These are phyloP conservation scores for Caenorhabditis zanzibari DNA, from an alignment of 2,888 invertebrate genomes.

Conservation along the genomic window DNA sequence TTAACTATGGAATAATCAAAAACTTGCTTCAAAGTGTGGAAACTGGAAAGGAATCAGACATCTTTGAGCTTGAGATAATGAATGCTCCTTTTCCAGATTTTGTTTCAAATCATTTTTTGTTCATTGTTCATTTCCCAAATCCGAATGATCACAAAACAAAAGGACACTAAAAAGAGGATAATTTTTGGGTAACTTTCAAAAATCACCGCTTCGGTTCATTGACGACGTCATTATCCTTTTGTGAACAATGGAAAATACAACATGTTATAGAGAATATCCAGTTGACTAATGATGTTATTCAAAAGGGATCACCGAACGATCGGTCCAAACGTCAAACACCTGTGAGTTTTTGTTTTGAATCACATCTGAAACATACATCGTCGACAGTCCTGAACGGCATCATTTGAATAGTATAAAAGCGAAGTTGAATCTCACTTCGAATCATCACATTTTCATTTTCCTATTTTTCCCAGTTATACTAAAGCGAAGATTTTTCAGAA, in stretches of 20 bases:
- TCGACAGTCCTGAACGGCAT: conserved; percentile 23
- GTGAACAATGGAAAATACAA: conserved; percentile 3
- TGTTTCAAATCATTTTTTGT: not conserved
- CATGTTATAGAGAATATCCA: conserved; percentile 23
- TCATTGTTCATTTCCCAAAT: conserved; percentile 18
- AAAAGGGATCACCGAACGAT: conserved; percentile 23
- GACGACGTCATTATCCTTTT: conserved; percentile 20
- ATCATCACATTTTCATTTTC: not conserved
- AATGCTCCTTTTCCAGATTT: not conserved
- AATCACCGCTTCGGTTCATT: not conserved
- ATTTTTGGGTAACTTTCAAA: conserved; percentile 21
- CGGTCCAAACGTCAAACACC: conserved; percentile 37
- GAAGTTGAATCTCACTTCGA: not conserved
- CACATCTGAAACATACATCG: conserved; percentile 2
- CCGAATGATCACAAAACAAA: conserved; percentile 17
- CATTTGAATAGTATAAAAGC: conserved; percentile 38
- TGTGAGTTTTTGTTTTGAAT: conserved; percentile 25
- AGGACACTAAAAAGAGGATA: not conserved
- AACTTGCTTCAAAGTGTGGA: too few relatives aligned
- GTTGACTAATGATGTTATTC: conserved; percentile 19
- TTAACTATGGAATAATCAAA: too few relatives aligned
- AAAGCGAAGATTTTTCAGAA: not conserved
- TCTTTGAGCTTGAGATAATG: too few relatives aligned
- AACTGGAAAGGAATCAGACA: too few relatives aligned
- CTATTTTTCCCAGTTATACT: not conserved